Evolutionary conservation across 2,113 vertebrate species (phyloP), one percentile per base, ranked within the genome.

Genomic region (Tauraco erythrolophus): DNA sequence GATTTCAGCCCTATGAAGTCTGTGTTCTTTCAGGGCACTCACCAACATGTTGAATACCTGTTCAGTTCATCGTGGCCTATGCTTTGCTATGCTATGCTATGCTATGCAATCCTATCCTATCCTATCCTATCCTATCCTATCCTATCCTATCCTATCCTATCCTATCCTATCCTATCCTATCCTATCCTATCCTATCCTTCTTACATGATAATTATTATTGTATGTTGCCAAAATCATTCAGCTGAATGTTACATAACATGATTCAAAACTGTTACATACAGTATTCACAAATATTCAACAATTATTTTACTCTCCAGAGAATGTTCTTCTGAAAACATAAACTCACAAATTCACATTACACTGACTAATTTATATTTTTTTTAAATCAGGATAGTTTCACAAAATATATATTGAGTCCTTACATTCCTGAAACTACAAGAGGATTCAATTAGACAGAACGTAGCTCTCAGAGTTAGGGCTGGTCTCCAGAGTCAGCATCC

Each of bases 31-130:
- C 70, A 90, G 23, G 21, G 21, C 35, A 64, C 6, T 66, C 54
- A 37, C 14, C 27, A 31, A 51, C 17, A 23, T 19, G 15, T 57
- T 79, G 51, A 92, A 62, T 23, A 88, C 4, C 12, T 76, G 6
- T 54, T 35, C n/a, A 62, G 2, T 60, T 70, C 7, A 9, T 28
- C 19, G n/a, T 30, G 0, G 37, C 13, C 35, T 19, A 0, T 10
- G 19, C 57, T 57, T n/a, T n/a, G n/a, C n/a, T n/a, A n/a, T n/a
- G n/a, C n/a, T n/a, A n/a, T n/a, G n/a, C n/a, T n/a, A n/a, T n/a
- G n/a, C n/a, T n/a, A n/a, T n/a, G n/a, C n/a, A n/a, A 10, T n/a
- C 39, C 39, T 43, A 43, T 18, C 74, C 43, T 48, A 23, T 45
- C 33, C 51, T 30, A 15, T 27, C 72, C 39, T 43, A 3, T n/a